Percentiles rank a stretch among this genome's conserved stretches.
These are phyloP conservation scores for Colletes gigas DNA, from an alignment of 1,140 invertebrate genomes.

Conservation along the genomic window DNA sequence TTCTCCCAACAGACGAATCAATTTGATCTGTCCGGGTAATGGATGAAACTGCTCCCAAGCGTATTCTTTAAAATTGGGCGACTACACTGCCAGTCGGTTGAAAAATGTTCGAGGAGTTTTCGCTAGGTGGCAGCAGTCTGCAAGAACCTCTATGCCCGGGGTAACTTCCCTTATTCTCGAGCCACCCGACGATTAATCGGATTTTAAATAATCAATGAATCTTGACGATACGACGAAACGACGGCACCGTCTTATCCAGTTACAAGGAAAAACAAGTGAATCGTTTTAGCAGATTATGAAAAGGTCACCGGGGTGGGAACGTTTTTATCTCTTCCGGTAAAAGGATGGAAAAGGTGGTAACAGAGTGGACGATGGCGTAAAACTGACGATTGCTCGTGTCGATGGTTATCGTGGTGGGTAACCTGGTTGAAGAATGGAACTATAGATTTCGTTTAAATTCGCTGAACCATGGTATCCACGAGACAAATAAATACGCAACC, in stretches of 20 bases:
- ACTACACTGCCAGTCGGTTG: background rate
- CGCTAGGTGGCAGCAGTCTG: slow-evolving; percentile 64
- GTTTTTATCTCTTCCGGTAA: slow-evolving; percentile 23
- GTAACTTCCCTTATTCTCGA: slow-evolving; percentile 26
- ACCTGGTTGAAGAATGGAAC: background rate
- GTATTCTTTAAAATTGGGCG: slow-evolving; percentile 12
- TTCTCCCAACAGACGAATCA: background rate
- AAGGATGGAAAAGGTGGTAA: background rate
- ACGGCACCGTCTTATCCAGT: background rate
- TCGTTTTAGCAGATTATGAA: slow-evolving; percentile 3
- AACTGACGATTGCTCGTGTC: background rate
- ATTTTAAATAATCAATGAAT: slow-evolving; percentile 47
- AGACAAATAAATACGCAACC: too few relatives aligned
- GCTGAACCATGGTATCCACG: too few relatives aligned
- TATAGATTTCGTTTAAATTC: background rate
- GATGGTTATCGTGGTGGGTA: slow-evolving; percentile 29
- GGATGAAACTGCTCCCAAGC: background rate
- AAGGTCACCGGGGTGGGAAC: background rate
- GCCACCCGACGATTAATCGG: slow-evolving; percentile 13
- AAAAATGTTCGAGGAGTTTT: slow-evolving; percentile 55
- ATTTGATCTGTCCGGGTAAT: background rate
- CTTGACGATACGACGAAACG: background rate
- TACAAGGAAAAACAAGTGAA: background rate
- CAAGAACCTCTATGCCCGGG: slow-evolving; percentile 27
- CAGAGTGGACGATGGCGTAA: background rate